A percentile compares a stretch with the other conserved stretches of the same genome.
Evolutionary conservation across 2,797 vertebrate genomes (phyloP).

Genomic region (Fistularia tabacaria): DNA sequence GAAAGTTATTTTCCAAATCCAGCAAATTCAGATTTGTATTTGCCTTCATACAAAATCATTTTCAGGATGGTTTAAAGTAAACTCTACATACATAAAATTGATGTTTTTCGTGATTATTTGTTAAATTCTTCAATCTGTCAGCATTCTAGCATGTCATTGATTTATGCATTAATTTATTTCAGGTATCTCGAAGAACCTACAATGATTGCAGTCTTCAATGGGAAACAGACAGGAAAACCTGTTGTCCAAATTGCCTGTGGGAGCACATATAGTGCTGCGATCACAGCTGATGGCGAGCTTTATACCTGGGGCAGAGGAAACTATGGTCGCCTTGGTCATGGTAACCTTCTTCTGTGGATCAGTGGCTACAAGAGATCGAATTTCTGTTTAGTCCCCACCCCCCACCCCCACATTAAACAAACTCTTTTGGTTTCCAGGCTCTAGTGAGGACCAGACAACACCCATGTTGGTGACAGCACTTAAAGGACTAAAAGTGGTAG

Average conservation of each 20-base stretch:
- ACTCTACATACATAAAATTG: too few species aligned
- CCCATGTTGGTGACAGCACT: slow-evolving; percentile 91
- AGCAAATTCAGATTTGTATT: neutral
- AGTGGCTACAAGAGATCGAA: neutral
- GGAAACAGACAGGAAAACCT: slow-evolving; percentile 90
- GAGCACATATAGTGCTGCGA: slow-evolving; percentile 93
- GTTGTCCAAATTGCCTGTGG: slow-evolving; percentile 92
- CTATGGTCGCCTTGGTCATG: slow-evolving; percentile 94
- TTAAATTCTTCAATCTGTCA: too few species aligned
- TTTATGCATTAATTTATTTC: slow-evolving; percentile 1
- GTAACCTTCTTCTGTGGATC: slow-evolving; percentile 59
- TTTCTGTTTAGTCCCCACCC: neutral
- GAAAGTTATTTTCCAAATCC: too few species aligned
- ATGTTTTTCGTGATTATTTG: too few species aligned
- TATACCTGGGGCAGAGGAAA: slow-evolving; percentile 97
- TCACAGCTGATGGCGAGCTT: slow-evolving; percentile 93
- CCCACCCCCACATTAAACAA: neutral
- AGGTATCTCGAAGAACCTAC: slow-evolving; percentile 94
- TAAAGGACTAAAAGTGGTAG: slow-evolving; percentile 93
- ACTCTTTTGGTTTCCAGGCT: slow-evolving; percentile 72
- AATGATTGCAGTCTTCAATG: slow-evolving; percentile 87
- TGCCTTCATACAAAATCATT: too few species aligned
- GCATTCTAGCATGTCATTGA: too few species aligned
- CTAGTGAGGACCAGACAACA: slow-evolving; percentile 94
- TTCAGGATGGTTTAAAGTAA: too few species aligned